Percentiles rank a stretch among this genome's conserved stretches.
Evolutionary conservation across 2,888 invertebrate species (phyloP).

Genomic region (Melinopterus prodromus): DNA sequence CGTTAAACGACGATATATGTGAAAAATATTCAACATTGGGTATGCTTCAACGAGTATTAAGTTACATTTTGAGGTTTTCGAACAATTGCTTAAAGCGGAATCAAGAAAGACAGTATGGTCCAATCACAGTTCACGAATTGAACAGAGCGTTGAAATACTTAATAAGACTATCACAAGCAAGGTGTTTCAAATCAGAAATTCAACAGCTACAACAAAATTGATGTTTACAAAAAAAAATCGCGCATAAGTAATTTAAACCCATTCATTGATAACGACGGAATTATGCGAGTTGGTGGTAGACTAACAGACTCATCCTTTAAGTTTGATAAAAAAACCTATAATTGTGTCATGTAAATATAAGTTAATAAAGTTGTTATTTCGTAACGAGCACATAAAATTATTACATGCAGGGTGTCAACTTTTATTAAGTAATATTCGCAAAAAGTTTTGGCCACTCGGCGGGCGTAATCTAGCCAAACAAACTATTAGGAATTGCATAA

Average conservation of each 20-base stretch:
- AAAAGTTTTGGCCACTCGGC: conserved; percentile 33
- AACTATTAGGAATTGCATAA: not conserved
- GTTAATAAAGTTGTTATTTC: conserved; percentile 27
- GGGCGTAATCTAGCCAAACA: conserved; percentile 17
- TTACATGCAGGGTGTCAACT: conserved; percentile 27
- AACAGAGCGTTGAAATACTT: conserved; percentile 7
- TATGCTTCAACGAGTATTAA: no score
- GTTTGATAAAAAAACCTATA: conserved; percentile 26
- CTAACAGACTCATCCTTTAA: conserved; percentile 14
- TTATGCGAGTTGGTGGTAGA: conserved; percentile 21
- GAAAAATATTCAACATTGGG: no score
- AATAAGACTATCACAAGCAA: not conserved
- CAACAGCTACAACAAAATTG: not conserved
- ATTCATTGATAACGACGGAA: conserved; percentile 10
- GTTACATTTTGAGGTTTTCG: no score
- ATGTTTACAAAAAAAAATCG: not conserved
- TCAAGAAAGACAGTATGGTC: not conserved
- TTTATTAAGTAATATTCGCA: conserved; percentile 22
- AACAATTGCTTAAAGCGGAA: not conserved
- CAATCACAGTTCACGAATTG: not conserved
- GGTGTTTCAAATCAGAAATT: conserved; percentile 18
- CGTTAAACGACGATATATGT: no score
- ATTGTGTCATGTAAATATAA: conserved; percentile 13
- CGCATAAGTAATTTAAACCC: conserved; percentile 6
- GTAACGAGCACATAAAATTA: conserved; percentile 23